phyloP scores from a whole-genome alignment of 2,797 vertebrate genomes.

The Luscinia luscinia region DNA sequence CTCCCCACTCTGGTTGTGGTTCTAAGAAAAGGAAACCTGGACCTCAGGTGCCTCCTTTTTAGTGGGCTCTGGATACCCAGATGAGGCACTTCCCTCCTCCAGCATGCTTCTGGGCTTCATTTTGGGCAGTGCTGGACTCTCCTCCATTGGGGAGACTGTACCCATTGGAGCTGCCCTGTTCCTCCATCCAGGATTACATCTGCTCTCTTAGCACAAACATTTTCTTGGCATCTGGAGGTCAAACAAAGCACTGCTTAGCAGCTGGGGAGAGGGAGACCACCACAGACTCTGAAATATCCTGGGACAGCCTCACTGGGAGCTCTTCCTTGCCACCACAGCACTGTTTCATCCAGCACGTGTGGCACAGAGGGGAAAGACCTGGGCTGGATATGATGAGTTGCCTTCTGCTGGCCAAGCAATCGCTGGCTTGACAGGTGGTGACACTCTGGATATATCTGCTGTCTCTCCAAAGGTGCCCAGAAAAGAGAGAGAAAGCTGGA shows the following conservation, averaged over 20 bases:
- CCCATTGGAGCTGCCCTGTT: not conserved
- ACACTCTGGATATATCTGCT: not conserved
- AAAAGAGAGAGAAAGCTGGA: not conserved
- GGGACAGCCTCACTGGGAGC: not conserved
- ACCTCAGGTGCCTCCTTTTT: not conserved
- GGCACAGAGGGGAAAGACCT: not conserved
- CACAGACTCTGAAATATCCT: constrained; percentile 22
- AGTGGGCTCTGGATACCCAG: not conserved
- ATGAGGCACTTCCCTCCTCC: not conserved
- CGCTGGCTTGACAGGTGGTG: not conserved
- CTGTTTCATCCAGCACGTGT: not conserved
- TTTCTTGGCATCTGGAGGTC: constrained; percentile 62
- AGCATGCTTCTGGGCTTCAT: not conserved
- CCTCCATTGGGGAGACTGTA: not conserved
- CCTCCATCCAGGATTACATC: constrained; percentile 51
- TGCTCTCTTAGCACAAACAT: constrained; percentile 26
- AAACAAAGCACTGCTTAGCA: constrained; percentile 23
- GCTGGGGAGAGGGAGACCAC: not conserved
- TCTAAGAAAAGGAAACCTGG: not conserved
- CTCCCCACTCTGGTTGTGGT: not conserved
- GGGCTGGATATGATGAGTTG: not conserved
- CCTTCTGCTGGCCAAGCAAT: not conserved
- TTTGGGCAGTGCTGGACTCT: not conserved
- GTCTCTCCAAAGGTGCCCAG: not conserved
- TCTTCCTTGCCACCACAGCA: not conserved